These are phyloP conservation scores for Holacanthus passer DNA, from an alignment of 2,113 vertebrate genomes.

Conservation along the genomic window DNA sequence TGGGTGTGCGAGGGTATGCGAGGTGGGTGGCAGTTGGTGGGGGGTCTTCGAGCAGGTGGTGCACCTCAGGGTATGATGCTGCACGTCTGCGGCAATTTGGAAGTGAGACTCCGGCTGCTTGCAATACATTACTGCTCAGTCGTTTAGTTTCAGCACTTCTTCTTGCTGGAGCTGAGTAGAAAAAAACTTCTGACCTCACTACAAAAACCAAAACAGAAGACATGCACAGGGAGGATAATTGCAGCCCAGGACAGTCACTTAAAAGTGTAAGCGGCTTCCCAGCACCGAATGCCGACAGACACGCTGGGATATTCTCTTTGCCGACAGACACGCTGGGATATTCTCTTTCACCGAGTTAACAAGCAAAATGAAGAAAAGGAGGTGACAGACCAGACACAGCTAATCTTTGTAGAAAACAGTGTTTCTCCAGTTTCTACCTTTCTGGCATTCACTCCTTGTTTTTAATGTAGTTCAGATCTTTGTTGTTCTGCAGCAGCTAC, in stretches of 20 bases:
- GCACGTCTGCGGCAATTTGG: slow-evolving; percentile 45
- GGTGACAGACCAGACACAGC: background rate
- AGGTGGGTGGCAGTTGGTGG: slow-evolving; percentile 40
- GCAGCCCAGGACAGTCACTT: background rate
- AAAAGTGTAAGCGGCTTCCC: slow-evolving; percentile 16
- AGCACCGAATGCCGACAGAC: slow-evolving; percentile 24
- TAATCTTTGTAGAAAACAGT: slow-evolving; percentile 11
- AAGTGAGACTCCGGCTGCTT: slow-evolving; percentile 16
- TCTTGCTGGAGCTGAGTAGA: background rate
- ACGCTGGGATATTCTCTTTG: slow-evolving; percentile 12
- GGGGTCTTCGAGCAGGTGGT: slow-evolving; percentile 62
- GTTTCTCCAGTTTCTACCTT: slow-evolving; percentile 7
- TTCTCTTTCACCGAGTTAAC: slow-evolving; percentile 28
- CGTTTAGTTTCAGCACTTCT: background rate
- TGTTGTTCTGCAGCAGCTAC: background rate
- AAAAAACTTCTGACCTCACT: slow-evolving; percentile 14
- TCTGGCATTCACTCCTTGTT: background rate
- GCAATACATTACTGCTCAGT: background rate
- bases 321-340: slow-evolving; percentile 17
- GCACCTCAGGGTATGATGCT: slow-evolving; percentile 45
- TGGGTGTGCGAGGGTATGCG: slow-evolving; percentile 44
- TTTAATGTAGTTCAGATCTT: background rate
- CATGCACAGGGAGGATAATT: slow-evolving; percentile 25
- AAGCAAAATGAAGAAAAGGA: slow-evolving; percentile 1
- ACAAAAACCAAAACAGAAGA: background rate